Conservation (phyloP, 2,797 vertebrate genomes). For the Uromys caudimaculatus region DNA sequence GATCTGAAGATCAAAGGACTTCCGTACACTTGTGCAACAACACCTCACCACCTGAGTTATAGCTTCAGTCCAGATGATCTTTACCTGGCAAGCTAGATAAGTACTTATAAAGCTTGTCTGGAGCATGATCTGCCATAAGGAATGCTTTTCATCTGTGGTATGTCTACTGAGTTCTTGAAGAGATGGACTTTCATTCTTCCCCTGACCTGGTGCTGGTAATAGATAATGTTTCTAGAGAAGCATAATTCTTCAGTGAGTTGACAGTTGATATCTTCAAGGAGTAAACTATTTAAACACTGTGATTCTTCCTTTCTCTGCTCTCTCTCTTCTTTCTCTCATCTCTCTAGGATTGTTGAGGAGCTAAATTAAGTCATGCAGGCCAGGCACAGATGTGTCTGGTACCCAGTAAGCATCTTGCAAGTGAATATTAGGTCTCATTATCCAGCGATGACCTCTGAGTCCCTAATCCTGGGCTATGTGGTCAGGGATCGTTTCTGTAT, state of each 20-base stretch:
- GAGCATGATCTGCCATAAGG: background rate
- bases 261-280: background rate
- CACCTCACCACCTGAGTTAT: too few relatives aligned
- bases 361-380: background rate
- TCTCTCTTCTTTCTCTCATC: background rate
- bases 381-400: background rate
- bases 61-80: background rate
- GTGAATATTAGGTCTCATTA: conserved; percentile 36
- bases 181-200: background rate
- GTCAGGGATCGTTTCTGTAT: background rate
- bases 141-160: background rate
- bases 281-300: background rate
- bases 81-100: background rate
- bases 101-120: background rate
- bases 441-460: background rate
- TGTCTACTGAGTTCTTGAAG: background rate
- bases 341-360: background rate
- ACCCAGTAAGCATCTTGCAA: background rate
- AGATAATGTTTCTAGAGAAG: background rate
- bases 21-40: too few relatives aligned
- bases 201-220: background rate
- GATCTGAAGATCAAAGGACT: background rate
- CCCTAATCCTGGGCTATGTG: background rate
- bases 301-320: background rate
- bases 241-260: background rate